A percentile compares a stretch with the other conserved stretches of the same genome.
Evolutionary conservation across 2,797 vertebrate species (phyloP).

Genomic region (Crax fasciolata): DNA sequence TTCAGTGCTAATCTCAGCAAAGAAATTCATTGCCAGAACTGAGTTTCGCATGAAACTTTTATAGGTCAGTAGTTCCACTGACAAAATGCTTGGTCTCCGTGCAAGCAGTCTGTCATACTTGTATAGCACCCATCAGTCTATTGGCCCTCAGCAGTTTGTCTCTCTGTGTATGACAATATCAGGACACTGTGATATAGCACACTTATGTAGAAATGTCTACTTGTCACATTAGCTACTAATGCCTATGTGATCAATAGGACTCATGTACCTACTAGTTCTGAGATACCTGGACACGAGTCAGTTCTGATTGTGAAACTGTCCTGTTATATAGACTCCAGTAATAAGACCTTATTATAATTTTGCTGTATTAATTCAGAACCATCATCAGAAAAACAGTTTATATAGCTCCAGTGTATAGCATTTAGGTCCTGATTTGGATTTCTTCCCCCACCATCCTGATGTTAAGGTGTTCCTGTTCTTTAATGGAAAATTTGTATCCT

Average conservation of each 20-base stretch:
- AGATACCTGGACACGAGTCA: neutral
- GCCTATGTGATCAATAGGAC: accelerated
- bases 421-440: neutral
- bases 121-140: neutral
- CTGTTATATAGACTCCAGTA: neutral
- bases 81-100: neutral
- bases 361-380: neutral
- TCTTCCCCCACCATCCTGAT: neutral
- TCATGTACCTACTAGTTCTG: neutral
- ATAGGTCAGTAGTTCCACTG: neutral
- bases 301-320: neutral
- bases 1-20: neutral
- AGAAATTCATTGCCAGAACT: neutral
- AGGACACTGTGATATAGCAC: neutral
- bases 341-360: neutral
- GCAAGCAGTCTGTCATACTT: neutral
- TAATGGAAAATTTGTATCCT: neutral
- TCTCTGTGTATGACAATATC: accelerated
- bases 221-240: neutral
- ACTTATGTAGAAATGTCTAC: neutral
- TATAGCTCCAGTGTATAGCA: neutral
- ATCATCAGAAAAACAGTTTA: neutral
- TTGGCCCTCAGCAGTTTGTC: neutral
- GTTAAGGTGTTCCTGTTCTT: neutral
- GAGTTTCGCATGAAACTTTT: neutral